These are phyloP conservation scores for Archocentrus centrarchus DNA, from an alignment of 2,113 vertebrate species.

Conservation along the genomic window DNA sequence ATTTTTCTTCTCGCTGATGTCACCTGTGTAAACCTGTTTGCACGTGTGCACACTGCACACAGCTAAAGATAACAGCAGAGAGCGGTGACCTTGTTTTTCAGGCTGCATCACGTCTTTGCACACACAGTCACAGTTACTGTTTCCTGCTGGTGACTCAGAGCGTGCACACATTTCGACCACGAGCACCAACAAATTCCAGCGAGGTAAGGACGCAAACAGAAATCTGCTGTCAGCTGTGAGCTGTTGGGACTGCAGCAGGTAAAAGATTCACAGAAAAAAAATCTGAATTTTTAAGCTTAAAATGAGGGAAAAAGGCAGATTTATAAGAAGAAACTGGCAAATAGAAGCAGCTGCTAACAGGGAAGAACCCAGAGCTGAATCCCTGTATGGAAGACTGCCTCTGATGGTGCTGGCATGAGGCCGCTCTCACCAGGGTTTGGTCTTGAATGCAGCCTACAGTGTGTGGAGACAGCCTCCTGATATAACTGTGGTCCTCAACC, in stretches of 20 bases:
- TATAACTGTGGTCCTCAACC: background rate
- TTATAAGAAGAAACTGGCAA: background rate
- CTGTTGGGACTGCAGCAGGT: background rate
- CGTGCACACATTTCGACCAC: background rate
- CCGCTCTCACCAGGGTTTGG: background rate
- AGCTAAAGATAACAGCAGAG: background rate
- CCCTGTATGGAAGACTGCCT: background rate
- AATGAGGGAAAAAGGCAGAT: background rate
- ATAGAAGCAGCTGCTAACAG: background rate
- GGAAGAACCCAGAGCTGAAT: background rate
- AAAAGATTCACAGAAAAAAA: background rate
- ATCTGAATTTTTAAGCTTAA: background rate
- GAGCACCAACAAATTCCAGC: background rate
- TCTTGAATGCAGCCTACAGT: background rate
- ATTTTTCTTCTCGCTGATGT: background rate
- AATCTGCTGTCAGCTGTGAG: background rate
- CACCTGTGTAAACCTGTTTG: constrained; percentile 47
- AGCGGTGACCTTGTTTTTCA: background rate
- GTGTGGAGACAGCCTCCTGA: background rate
- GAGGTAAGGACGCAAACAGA: background rate
- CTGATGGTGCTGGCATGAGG: background rate
- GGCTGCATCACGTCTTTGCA: background rate
- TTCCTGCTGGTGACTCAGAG: background rate
- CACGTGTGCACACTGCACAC: background rate
- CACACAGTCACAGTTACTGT: background rate